A percentile compares a stretch with the other conserved stretches of the same genome.
phyloP scores from a whole-genome alignment of 2,113 vertebrate species.

The Camelus bactrianus region DNA sequence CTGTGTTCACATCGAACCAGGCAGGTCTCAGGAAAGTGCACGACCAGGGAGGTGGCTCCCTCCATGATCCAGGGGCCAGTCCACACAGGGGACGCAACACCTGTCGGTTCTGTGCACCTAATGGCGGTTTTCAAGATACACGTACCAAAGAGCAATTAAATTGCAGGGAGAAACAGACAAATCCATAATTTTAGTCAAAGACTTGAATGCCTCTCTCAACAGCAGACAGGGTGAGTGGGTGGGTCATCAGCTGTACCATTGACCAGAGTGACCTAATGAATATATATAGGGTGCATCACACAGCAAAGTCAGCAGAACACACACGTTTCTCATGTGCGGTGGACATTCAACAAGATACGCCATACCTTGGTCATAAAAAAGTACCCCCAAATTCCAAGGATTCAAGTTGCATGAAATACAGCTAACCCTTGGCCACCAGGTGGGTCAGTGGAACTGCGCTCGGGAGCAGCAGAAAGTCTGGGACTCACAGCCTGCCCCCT shows the following conservation, averaged over 20 bases:
- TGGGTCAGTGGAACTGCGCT: too few species aligned
- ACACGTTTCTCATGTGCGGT: background rate
- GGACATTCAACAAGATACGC: background rate
- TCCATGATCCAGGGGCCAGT: too few species aligned
- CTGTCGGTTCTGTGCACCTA: background rate
- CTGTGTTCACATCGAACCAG: background rate
- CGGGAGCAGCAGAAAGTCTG: too few species aligned
- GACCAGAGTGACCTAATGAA: background rate
- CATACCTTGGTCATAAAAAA: background rate
- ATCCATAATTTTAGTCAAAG: background rate
- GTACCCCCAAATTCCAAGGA: background rate
- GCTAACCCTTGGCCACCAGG: too few species aligned
- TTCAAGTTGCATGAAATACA: background rate
- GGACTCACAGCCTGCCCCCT: too few species aligned
- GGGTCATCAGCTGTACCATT: background rate
- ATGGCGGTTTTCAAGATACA: background rate
- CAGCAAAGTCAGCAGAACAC: background rate
- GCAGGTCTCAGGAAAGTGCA: background rate
- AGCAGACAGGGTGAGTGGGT: background rate
- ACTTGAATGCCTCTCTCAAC: background rate
- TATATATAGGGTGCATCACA: too few species aligned
- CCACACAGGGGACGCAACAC: background rate
- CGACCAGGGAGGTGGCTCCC: background rate
- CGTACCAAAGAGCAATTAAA: background rate
- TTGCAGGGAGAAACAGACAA: background rate